Percentiles rank a stretch among this genome's conserved stretches.
These are phyloP conservation scores for Periparus ater DNA, from an alignment of 2,797 vertebrate species.

Conservation along the genomic window DNA sequence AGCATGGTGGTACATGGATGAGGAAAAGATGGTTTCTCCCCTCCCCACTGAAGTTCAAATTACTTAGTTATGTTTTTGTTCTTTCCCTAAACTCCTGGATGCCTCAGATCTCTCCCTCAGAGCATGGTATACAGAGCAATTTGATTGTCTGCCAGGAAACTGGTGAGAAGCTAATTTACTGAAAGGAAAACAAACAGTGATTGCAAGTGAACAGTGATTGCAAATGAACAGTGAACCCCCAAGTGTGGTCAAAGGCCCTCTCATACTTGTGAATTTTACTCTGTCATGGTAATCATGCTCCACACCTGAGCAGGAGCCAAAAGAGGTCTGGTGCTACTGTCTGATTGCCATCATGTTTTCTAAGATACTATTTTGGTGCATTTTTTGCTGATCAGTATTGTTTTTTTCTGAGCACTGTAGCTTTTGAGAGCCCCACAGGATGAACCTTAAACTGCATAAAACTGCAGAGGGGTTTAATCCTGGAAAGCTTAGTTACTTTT, in stretches of 20 bases:
- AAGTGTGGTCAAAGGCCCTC: not conserved
- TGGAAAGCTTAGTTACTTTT: not conserved
- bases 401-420: not conserved
- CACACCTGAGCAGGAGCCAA: not conserved
- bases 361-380: not conserved
- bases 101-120: not conserved
- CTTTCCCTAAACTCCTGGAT: not conserved
- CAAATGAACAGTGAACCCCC: not conserved
- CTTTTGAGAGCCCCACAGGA: not conserved
- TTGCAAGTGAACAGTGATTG: not conserved
- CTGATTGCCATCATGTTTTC: not conserved
- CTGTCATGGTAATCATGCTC: not conserved
- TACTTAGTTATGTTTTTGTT: not conserved
- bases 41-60: not conserved
- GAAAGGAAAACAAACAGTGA: not conserved
- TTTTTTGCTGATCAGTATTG: not conserved
- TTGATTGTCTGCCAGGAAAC: not conserved
- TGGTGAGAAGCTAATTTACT: not conserved
- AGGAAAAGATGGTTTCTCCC: not conserved
- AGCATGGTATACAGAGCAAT: not conserved
- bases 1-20: not conserved
- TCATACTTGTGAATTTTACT: not conserved
- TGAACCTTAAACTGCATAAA: not conserved
- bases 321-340: not conserved
- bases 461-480: not conserved